Conservation (phyloP, 2,888 invertebrate species). For the Cynaeus angustus region DNA sequence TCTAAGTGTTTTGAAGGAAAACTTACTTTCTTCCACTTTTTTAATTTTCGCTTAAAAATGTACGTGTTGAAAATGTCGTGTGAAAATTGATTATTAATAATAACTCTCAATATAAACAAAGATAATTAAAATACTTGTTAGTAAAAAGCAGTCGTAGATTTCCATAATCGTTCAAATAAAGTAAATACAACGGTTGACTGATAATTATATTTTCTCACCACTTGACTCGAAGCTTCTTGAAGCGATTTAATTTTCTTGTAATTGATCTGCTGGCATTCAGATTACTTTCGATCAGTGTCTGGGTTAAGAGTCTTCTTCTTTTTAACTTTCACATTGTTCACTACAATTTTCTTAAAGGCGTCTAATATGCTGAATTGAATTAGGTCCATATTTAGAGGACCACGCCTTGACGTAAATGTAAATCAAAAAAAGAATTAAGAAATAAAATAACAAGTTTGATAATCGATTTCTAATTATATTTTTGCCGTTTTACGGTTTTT, state of each 20-base stretch:
- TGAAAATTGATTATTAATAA: too few relatives aligned
- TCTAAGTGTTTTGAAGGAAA: not conserved
- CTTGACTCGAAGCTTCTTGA: slow-evolving; percentile 1
- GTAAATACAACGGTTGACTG: not conserved
- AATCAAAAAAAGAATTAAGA: too few relatives aligned
- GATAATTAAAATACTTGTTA: not conserved
- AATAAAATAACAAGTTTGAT: too few relatives aligned
- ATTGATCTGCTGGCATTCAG: slow-evolving; percentile 6
- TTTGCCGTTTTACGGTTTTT: not conserved
- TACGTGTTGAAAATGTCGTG: too few relatives aligned
- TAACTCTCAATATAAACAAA: too few relatives aligned
- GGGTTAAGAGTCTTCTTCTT: slow-evolving; percentile 14
- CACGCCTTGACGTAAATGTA: not conserved
- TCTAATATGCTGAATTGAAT: slow-evolving; percentile 3
- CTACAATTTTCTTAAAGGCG: slow-evolving; percentile 3
- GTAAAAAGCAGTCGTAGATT: slow-evolving; percentile 5
- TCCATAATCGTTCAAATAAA: slow-evolving; percentile 12
- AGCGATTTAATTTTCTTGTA: slow-evolving; percentile 12
- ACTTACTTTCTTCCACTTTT: not conserved
- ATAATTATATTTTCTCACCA: slow-evolving; percentile 1
- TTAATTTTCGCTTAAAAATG: too few relatives aligned
- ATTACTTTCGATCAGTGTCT: slow-evolving; percentile 24
- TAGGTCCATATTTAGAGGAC: slow-evolving; percentile 9
- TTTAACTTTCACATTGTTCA: slow-evolving; percentile 12
- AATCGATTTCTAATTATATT: too few relatives aligned